Conservation (phyloP, 2,113 vertebrate genomes). For the Cyphomyrus discorhynchus region DNA sequence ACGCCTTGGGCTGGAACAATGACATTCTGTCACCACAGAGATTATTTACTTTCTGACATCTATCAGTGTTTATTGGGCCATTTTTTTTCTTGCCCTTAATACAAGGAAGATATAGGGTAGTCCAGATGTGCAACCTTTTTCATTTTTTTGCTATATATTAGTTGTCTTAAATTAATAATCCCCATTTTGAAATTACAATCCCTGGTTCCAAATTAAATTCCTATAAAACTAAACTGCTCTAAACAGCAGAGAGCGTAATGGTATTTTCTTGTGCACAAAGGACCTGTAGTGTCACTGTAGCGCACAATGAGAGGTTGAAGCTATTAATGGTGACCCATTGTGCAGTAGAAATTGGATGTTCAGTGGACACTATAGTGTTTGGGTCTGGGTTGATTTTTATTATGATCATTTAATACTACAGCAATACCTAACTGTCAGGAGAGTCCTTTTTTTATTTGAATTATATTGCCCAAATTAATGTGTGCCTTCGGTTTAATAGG, state of each 20-base stretch:
- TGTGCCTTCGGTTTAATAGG: background rate
- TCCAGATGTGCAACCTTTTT: background rate
- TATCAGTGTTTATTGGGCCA: background rate
- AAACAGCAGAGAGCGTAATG: background rate
- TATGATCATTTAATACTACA: background rate
- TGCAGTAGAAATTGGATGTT: background rate
- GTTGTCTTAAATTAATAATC: background rate
- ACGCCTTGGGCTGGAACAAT: background rate
- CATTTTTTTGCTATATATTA: background rate
- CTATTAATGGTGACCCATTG: background rate
- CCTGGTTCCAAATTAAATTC: background rate
- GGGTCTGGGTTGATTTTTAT: background rate
- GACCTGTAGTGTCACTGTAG: background rate
- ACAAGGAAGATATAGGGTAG: background rate
- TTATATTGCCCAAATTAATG: background rate
- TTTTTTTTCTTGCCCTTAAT: background rate
- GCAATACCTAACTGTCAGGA: background rate
- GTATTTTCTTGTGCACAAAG: background rate
- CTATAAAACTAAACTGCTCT: background rate
- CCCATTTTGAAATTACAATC: background rate
- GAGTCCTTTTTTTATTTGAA: background rate
- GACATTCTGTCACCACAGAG: background rate
- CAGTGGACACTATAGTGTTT: background rate
- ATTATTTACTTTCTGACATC: background rate
- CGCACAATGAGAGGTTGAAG: background rate